These are phyloP conservation scores for Moxostoma hubbsi DNA, from an alignment of 2,797 vertebrate species.

Conservation along the genomic window DNA sequence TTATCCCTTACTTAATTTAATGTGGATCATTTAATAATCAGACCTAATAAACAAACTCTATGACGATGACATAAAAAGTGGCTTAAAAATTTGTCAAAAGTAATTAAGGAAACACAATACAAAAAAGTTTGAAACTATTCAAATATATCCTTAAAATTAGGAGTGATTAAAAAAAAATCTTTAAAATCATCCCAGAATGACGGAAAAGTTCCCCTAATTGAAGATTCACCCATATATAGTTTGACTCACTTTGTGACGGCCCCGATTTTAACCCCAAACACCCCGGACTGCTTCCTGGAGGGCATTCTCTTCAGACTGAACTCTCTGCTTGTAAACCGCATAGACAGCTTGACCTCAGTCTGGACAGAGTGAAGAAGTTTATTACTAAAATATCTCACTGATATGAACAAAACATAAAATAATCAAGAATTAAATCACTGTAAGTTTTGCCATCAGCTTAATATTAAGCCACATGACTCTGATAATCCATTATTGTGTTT, in stretches of 20 bases:
- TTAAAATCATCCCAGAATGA: too few relatives aligned
- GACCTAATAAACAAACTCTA: too few relatives aligned
- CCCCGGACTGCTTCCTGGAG: constrained; percentile 91
- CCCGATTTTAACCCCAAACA: constrained; percentile 95
- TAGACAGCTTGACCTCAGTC: constrained; percentile 95
- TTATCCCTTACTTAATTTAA: too few relatives aligned
- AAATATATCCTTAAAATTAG: too few relatives aligned
- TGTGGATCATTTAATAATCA: too few relatives aligned
- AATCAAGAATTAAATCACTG: constrained; percentile 27
- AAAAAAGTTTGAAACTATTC: too few relatives aligned
- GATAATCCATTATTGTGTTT: constrained; percentile 27
- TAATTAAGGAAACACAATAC: too few relatives aligned
- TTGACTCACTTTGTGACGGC: constrained; percentile 93
- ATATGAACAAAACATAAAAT: constrained; percentile 40
- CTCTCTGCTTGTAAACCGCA: constrained; percentile 96
- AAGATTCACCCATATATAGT: not conserved
- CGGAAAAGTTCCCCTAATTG: too few relatives aligned
- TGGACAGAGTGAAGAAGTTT: constrained; percentile 62
- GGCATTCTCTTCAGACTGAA: constrained; percentile 97
- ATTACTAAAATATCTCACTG: constrained; percentile 29
- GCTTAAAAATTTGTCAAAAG: too few relatives aligned
- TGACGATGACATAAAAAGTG: too few relatives aligned
- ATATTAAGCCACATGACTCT: constrained; percentile 18
- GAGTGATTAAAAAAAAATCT: too few relatives aligned
- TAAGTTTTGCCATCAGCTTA: constrained; percentile 26